phyloP scores from a whole-genome alignment of 2,888 invertebrate species.

The Chrysopilus asiliformis region DNA sequence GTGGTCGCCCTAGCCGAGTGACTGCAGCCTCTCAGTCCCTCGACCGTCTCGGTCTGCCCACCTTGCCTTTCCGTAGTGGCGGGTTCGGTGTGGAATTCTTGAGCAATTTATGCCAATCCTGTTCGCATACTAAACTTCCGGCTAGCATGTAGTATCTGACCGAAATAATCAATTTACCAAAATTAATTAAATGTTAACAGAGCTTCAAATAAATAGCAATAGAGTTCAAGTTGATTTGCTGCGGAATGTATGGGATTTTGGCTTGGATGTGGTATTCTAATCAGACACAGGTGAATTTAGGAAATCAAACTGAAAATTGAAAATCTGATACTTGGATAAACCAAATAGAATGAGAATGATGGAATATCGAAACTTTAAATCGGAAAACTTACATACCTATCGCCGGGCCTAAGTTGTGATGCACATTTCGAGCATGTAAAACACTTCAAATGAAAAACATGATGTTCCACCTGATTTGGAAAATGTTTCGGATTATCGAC shows the following conservation, averaged over 20 bases:
- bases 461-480: slow-evolving; percentile 37
- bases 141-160: slow-evolving; percentile 71
- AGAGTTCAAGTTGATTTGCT: too few relatives aligned
- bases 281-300: too few relatives aligned
- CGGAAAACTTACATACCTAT: slow-evolving; percentile 46
- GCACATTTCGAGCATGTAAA: slow-evolving; percentile 88
- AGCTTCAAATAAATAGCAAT: too few relatives aligned
- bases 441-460: slow-evolving; percentile 88
- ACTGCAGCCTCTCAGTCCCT: slow-evolving; percentile 55
- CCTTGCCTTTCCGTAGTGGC: slow-evolving; percentile 68
- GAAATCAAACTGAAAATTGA: too few relatives aligned
- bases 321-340: too few relatives aligned
- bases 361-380: too few relatives aligned
- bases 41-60: slow-evolving; percentile 67
- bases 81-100: slow-evolving; percentile 53
- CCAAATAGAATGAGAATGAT: too few relatives aligned
- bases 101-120: slow-evolving; percentile 83
- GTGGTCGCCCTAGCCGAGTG: slow-evolving; percentile 22
- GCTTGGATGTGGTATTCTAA: too few relatives aligned
- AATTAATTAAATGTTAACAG: too few relatives aligned
- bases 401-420: slow-evolving; percentile 73
- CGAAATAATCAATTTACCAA: too few relatives aligned
- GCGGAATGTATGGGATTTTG: too few relatives aligned
- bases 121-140: slow-evolving; percentile 80
- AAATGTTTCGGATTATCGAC: slow-evolving; percentile 19